These are phyloP conservation scores for Zeuzera pyrina DNA, from an alignment of 2,888 invertebrate genomes.

Conservation along the genomic window DNA sequence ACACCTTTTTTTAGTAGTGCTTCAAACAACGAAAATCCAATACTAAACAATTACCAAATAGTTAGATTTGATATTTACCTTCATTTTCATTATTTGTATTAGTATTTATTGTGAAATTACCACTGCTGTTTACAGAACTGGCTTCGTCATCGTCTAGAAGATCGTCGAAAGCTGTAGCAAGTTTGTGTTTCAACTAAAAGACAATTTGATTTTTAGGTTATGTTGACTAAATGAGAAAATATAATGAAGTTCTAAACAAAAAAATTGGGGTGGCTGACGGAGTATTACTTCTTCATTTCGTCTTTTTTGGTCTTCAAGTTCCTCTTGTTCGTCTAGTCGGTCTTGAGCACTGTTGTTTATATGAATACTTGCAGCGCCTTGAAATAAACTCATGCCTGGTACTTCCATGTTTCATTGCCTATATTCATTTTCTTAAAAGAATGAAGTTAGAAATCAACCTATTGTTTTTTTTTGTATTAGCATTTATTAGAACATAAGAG, in stretches of 20 bases:
- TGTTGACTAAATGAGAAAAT: constrained; percentile 3
- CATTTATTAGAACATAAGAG: no score
- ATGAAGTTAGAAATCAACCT: no score
- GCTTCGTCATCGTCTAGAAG: constrained; percentile 79
- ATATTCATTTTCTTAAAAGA: no score
- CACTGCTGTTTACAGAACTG: constrained; percentile 74
- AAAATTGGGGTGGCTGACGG: not conserved
- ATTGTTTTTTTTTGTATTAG: no score
- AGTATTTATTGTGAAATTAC: constrained; percentile 53
- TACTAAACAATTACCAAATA: no score
- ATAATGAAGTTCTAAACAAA: constrained; percentile 1
- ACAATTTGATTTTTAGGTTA: constrained; percentile 7
- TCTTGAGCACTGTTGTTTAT: constrained; percentile 76
- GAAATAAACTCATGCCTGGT: constrained; percentile 80
- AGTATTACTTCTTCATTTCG: constrained; percentile 75
- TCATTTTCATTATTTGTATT: constrained; percentile 45
- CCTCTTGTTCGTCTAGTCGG: constrained; percentile 78
- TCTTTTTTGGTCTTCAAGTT: constrained; percentile 77
- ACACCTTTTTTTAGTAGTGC: constrained; percentile 35
- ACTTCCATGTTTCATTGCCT: constrained; percentile 65
- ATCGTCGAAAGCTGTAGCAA: constrained; percentile 80
- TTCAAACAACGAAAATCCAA: no score
- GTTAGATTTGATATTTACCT: no score
- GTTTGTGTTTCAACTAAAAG: constrained; percentile 74
- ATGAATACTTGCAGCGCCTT: constrained; percentile 77